A percentile compares a stretch with the other conserved stretches of the same genome.
Conservation (phyloP, 2,113 vertebrate species). For the Ramphastos sulfuratus region DNA sequence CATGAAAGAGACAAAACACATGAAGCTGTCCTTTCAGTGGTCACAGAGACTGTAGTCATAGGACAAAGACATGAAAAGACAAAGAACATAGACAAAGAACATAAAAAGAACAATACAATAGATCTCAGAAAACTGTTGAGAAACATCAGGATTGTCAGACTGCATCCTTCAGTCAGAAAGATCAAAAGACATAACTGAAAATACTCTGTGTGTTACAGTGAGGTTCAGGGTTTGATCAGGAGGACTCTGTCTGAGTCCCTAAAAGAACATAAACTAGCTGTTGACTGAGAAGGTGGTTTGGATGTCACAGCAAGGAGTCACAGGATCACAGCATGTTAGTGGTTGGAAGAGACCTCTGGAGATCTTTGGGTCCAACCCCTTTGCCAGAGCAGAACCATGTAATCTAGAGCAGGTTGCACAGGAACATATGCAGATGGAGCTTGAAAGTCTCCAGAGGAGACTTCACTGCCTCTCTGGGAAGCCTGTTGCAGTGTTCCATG, state of each 20-base stretch:
- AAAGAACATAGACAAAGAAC: slow-evolving; percentile 45
- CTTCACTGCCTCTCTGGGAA: no score
- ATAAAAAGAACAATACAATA: slow-evolving; percentile 14
- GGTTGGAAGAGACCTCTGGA: no score
- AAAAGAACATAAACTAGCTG: not conserved
- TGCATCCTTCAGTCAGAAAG: slow-evolving; percentile 23
- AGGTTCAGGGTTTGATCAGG: not conserved
- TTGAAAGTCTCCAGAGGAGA: no score
- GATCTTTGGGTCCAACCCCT: no score
- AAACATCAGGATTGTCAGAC: slow-evolving; percentile 5
- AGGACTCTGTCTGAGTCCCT: not conserved
- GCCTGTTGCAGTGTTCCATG: no score
- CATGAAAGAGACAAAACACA: slow-evolving; percentile 50
- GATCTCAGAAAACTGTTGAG: slow-evolving; percentile 27
- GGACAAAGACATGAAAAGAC: not conserved
- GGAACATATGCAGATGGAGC: no score
- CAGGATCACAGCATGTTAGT: no score
- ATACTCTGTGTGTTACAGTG: not conserved
- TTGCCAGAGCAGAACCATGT: no score
- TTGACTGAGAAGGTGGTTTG: not conserved
- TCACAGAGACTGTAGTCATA: not conserved
- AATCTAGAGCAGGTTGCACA: no score
- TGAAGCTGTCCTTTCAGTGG: slow-evolving; percentile 50
- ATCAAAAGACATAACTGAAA: slow-evolving; percentile 5
- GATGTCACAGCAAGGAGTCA: not conserved